Base-by-base conservation (phyloP, 1,140 invertebrate species). In the Ceratina australensis region DNA sequence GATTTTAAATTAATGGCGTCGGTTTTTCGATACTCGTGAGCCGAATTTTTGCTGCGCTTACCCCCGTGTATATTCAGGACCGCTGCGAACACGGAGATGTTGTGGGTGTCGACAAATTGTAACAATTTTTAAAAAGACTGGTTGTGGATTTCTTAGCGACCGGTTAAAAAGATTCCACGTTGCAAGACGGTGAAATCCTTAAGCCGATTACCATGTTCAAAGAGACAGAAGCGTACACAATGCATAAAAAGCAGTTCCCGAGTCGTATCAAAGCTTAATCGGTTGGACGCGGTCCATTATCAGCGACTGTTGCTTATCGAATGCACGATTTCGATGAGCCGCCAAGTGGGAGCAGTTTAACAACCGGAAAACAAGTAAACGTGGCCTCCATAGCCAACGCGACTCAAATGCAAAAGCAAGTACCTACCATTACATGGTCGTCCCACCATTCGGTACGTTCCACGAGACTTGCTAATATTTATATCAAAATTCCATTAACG, bases 1-100 rank as follows among this genome's bases (percentile, higher is more conserved):
- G 84, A 86, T 86, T 86, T 86, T 80, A 86, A 86, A 86, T 86
- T 86, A 86, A 86, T 86, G 84, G 83, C 74, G 67, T 42, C 20
- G 84, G 80, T 86, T 85, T 86, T 85, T 80, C 84, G 84, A 85
- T 85, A 85, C 84, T 84, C 80, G 80, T 73, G 74, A 57, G 22
- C 65, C 68, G n/a, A 68, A 86, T 86, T 86, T 86, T 86, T 86
- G 84, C 83, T 57, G 83, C 83, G 82, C 83, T 85, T 84, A 85
- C 84, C 78, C 82, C 71, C 72, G 61, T 60, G 66, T 47, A 49
- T 69, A 65, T 71, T 54, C 82, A 50, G 28, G 24, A 28, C 50
- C 28, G 22, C 18, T 47, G 22, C 49, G 63, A 67, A 78, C 26
- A 28, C 50, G 18, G 26, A n/a, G 13, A 54, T 10, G 33, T 7